Conservation (phyloP, 2,113 vertebrate genomes). For the Chloropsis cyanopogon region DNA sequence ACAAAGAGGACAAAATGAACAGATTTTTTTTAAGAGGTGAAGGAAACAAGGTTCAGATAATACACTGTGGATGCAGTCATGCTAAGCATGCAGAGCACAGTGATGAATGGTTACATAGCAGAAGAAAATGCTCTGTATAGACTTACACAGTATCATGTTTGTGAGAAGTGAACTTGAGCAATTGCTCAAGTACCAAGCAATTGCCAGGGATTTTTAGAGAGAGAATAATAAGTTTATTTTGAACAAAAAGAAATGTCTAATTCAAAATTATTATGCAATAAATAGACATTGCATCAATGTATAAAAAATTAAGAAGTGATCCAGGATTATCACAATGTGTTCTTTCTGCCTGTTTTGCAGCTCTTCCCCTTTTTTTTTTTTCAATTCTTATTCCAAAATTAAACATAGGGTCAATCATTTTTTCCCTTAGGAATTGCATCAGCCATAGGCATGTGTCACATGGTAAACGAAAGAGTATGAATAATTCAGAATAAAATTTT, state of each 20-base stretch:
- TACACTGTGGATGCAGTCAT: background rate
- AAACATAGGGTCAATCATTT: background rate
- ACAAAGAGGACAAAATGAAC: background rate
- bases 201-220: background rate
- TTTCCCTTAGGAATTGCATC: slow-evolving; percentile 52
- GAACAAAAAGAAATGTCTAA: background rate
- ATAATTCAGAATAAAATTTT: slow-evolving; percentile 27
- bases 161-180: background rate
- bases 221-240: background rate
- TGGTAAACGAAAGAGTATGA: slow-evolving; percentile 14
- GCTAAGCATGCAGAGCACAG: background rate
- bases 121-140: background rate
- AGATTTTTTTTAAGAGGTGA: background rate
- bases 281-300: background rate
- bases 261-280: background rate
- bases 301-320: background rate
- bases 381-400: background rate
- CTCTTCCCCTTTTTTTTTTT: background rate
- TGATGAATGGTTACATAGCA: background rate
- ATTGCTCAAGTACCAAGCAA: background rate
- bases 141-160: background rate
- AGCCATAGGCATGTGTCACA: slow-evolving; percentile 21
- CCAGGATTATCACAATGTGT: background rate
- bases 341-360: background rate
- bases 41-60: background rate